phyloP scores from a whole-genome alignment of 1,140 invertebrate species.

The Halictus rubicundus region DNA sequence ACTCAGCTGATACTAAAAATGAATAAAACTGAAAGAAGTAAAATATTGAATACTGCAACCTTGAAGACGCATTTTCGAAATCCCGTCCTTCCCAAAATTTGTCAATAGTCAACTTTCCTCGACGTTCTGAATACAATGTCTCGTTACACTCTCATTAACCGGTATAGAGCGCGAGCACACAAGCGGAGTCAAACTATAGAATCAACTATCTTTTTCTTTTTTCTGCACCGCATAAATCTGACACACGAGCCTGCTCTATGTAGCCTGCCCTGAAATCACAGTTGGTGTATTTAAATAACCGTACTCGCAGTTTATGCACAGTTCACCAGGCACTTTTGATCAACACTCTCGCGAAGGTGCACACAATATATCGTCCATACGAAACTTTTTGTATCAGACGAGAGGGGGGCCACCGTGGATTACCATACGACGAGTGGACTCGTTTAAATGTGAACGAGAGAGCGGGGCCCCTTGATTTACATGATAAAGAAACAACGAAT shows the following conservation, averaged over 20 bases:
- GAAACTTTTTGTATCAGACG: background rate
- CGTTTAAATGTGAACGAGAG: slow-evolving; percentile 23
- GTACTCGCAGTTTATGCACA: background rate
- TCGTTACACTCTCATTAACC: too few relatives aligned
- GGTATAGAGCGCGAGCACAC: too few relatives aligned
- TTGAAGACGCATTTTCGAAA: too few relatives aligned
- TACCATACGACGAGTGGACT: slow-evolving; percentile 41
- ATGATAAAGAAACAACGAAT: slow-evolving; percentile 10
- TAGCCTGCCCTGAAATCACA: background rate
- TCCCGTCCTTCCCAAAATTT: too few relatives aligned
- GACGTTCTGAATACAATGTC: too few relatives aligned
- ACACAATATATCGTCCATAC: background rate
- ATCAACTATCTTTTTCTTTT: too few relatives aligned
- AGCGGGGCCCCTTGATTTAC: slow-evolving; percentile 4
- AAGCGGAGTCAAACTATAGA: too few relatives aligned
- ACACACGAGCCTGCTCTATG: background rate
- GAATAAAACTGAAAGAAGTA: too few relatives aligned
- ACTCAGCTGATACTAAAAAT: too few relatives aligned
- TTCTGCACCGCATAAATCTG: too few relatives aligned
- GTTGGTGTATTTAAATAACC: background rate
- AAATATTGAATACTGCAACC: too few relatives aligned
- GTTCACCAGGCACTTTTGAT: background rate
- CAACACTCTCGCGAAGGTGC: background rate
- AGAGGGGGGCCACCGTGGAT: background rate
- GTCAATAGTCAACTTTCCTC: too few relatives aligned